Evolutionary conservation across 2,113 vertebrate species (phyloP), one percentile per base, ranked within the genome.

Genomic region (Thunnus maccoyii): DNA sequence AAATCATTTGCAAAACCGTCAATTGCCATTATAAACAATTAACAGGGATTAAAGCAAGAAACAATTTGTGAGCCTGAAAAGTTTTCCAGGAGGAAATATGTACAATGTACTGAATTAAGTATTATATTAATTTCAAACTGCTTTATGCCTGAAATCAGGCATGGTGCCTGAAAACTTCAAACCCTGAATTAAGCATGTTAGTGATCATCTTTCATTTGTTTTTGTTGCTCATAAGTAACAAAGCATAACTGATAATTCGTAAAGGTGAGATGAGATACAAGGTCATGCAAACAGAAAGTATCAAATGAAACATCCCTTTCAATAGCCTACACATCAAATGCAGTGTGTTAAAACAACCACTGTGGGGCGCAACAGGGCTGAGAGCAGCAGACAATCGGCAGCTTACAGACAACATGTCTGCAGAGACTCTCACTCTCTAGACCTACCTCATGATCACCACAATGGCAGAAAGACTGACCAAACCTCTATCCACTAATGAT

Each of bases 311-410:
- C 20, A 4, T 68, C 15, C 25, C 5, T 55, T 54, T 57, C n/a
- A 11, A 27, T 20, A 10, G 15, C 17, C 6, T 10, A 47, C 22
- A 68, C 13, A 25, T 46, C 4, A 36, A 18, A 20, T 86, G 87
- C 76, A 91, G 47, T 86, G 64, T 15, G 36, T 32, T 22, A 36
- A 6, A 78, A 61, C 51, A 13, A 47, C 90, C 92, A 91, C 88
- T 65, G 58, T 1, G 85, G 67, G 93, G 86, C 77, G 72, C 61
- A 65, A 57, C 1, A 72, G 68, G 11, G n/a, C 69, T 58, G 56
- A 56, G 44, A 72, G 44, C 9, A 18, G 18, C 6, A 27, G 51
- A 48, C 25, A 7, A 20, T 16, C 18, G 47, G 51, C 66, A 60
- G 22, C 9, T 22, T 25, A 68, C 9, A n/a, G 36, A 41, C 36